A percentile compares a stretch with the other conserved stretches of the same genome.
phyloP scores from a whole-genome alignment of 2,113 vertebrate species.

The Eulemur macaco region DNA sequence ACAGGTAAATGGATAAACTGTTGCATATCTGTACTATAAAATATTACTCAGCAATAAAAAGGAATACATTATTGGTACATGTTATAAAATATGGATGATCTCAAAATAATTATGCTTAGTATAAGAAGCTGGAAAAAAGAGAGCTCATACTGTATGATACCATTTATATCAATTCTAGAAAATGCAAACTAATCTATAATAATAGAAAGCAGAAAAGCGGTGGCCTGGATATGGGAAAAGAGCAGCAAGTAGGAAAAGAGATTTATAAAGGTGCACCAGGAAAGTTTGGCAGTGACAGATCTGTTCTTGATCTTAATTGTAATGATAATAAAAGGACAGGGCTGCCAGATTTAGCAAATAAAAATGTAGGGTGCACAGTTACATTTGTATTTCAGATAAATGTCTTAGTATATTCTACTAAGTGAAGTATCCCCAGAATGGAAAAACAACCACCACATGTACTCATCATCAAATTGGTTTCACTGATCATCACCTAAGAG shows the following conservation, averaged over 20 bases:
- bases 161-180: neutral
- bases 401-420: no score
- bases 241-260: neutral
- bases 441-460: no score
- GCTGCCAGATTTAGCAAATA: neutral
- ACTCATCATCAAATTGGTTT: no score
- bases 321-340: neutral
- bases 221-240: neutral
- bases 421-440: no score
- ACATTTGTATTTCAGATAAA: neutral
- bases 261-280: neutral
- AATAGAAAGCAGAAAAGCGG: neutral
- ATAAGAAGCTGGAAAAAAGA: neutral
- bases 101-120: neutral
- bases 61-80: neutral
- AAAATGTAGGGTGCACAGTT: neutral
- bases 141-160: neutral
- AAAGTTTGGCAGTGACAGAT: neutral
- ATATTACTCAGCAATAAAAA: neutral
- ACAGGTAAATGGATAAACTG: neutral
- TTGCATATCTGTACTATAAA: neutral
- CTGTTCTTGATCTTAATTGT: neutral
- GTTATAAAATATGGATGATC: neutral
- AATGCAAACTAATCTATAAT: neutral
- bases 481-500: no score